A percentile compares a stretch with the other conserved stretches of the same genome.
phyloP scores from a whole-genome alignment of 2,888 invertebrate species.

The Apotomis turbidana region DNA sequence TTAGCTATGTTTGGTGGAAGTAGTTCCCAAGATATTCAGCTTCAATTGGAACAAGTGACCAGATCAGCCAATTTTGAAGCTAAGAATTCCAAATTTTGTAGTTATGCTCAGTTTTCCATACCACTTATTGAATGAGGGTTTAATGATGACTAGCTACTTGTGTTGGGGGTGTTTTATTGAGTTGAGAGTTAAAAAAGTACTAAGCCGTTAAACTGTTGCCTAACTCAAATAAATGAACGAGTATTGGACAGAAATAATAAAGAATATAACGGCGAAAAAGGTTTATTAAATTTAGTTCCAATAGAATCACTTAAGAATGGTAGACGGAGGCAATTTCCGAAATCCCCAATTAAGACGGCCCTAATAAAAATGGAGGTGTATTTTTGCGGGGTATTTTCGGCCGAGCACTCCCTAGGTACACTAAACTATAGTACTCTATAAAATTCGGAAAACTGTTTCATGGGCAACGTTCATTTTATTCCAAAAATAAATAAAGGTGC shows the following conservation, averaged over 20 bases:
- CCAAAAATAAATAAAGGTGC: background rate
- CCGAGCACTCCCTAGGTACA: background rate
- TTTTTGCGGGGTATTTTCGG: conserved; percentile 18
- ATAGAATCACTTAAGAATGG: conserved; percentile 21
- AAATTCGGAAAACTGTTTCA: background rate
- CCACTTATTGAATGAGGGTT: too few relatives aligned
- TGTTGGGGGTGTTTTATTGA: too few relatives aligned
- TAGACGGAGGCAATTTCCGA: conserved; percentile 16
- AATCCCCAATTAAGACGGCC: conserved; percentile 18
- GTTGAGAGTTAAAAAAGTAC: background rate
- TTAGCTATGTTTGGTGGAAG: too few relatives aligned
- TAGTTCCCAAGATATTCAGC: too few relatives aligned
- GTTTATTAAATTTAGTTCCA: conserved; percentile 18
- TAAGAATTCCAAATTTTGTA: too few relatives aligned
- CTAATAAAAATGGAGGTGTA: conserved; percentile 20
- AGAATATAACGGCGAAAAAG: background rate
- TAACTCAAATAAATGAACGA: background rate
- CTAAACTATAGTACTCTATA: too few relatives aligned
- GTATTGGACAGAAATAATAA: background rate
- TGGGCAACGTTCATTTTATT: background rate
- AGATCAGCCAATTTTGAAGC: too few relatives aligned
- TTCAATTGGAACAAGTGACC: too few relatives aligned
- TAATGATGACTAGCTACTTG: too few relatives aligned
- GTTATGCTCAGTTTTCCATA: too few relatives aligned
- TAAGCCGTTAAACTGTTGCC: background rate